Base-by-base conservation (phyloP, 2,113 vertebrate species). In the Phalacrocorax aristotelis region DNA sequence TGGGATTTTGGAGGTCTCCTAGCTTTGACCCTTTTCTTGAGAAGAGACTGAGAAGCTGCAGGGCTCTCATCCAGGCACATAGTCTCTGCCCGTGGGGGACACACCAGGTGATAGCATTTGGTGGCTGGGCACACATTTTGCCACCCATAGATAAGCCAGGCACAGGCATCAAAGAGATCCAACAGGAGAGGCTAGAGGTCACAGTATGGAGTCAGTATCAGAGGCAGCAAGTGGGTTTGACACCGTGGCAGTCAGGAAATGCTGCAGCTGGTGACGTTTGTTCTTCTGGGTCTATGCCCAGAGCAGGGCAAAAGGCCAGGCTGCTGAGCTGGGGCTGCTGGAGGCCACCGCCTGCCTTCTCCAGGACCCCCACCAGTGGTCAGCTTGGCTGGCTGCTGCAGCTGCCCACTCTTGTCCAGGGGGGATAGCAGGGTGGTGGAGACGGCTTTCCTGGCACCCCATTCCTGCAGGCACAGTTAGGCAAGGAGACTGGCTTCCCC, bases 241-340 rank as follows among this genome's bases (percentile, higher is more conserved):
- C 6, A 9, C 21, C 0, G 3, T 20, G 52, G 46, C 52, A 13
- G 76, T 42, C 80, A 62, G 65, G 95, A 97, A 96, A 95, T 76
- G 72, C 83, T 87, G 94, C 13, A 1, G 68, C 34, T 55, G n/a
- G 71, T 95, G 95, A 96, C 44, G 85, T 97, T 96, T 95, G 85
- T 94, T 29, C 66, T 89, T 55, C 81, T 93, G 96, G 83, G 87
- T 96, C 70, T 9, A 18, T 46, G 90, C 68, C 60, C 36, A 1
- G 76, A 69, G 52, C 7, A 29, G 32, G 48, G 29, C 19, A 20
- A 23, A 66, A 38, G 58, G 40, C 61, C 49, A 51, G 21, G 57
- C 83, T 70, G 36, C 48, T 38, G 58, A 91, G 79, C 46, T 64
- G 72, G 44, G 71, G 70, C 90, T 76, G 88, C 64, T 68, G 72